Evolutionary conservation across 2,113 vertebrate genomes (phyloP), one percentile per base, ranked within the genome.

Genomic region (Lipotes vexillifer): DNA sequence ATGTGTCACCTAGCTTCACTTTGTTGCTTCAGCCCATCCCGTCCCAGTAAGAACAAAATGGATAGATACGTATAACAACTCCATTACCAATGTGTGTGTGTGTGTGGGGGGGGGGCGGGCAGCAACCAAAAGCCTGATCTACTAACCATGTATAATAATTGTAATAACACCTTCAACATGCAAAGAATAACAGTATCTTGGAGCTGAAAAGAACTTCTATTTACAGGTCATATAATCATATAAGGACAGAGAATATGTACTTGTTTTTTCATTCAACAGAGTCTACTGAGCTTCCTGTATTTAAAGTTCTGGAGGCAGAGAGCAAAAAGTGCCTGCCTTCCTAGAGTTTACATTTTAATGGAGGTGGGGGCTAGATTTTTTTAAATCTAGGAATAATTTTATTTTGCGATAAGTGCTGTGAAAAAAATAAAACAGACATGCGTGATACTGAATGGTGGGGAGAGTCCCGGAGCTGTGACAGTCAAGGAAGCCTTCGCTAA

Each of bases 241-340:
- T 61, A 31, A 55, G 17, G 38, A 46, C 31, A 49, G 27, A 90
- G 75, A 75, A 27, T 29, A 5, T 18, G 7, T 65, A 31, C 14
- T 29, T 94, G 17, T 81, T 84, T 85, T 90, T n/a, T 96, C 77
- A 94, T 38, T 66, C 57, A 78, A 55, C 25, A 74, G 59, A 81
- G 61, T 75, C 80, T 59, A 69, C 0, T 68, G 44, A 65, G 38
- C 77, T 80, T 82, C 89, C 65, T 71, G 66, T 9, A 41, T 10
- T 66, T 72, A 65, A 74, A 33, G 29, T 29, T 3, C 36, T 77
- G 25, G 75, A 69, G 75, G 14, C 87, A 57, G 18, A 91, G 18
- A 63, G 61, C 41, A 83, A 65, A 92, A 84, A 41, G 36, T 20
- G 0, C 18, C 68, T 71, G 11, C 18, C 63, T 31, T 68, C 41